Evolutionary conservation across 2,113 vertebrate species (phyloP).

Genomic region (Orientallactaga bullata): DNA sequence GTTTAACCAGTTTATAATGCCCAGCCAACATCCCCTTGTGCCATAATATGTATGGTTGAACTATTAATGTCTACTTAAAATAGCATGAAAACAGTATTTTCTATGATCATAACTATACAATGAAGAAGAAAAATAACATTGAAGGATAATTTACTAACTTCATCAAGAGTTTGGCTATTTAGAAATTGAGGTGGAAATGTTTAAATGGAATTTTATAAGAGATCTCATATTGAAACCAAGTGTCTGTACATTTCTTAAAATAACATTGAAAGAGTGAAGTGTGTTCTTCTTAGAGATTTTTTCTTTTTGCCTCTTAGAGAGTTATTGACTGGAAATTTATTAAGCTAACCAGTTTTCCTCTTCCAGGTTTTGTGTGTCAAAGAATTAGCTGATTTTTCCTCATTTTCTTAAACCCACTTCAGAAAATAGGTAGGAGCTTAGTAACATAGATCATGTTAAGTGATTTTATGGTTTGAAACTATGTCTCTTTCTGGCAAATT

Average conservation of each 20-base stretch:
- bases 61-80: constrained; percentile 63
- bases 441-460: constrained; percentile 52
- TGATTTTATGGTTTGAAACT: constrained; percentile 50
- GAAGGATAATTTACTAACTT: constrained; percentile 48
- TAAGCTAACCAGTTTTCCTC: neutral
- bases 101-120: constrained; percentile 11
- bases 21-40: constrained; percentile 71
- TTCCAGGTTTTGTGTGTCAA: constrained; percentile 14
- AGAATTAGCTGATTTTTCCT: constrained; percentile 48
- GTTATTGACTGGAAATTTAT: constrained; percentile 20
- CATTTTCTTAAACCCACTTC: neutral
- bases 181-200: constrained; percentile 64
- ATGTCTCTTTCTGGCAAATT: constrained; percentile 16
- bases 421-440: constrained; percentile 46
- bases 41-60: constrained; percentile 55
- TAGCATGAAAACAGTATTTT: constrained; percentile 22
- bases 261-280: constrained; percentile 57
- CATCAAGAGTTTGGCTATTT: constrained; percentile 49
- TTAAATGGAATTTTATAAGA: constrained; percentile 38
- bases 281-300: constrained; percentile 29
- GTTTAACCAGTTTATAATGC: constrained; percentile 75
- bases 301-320: constrained; percentile 40
- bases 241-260: constrained; percentile 45
- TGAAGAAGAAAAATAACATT: constrained; percentile 33
- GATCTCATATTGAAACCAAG: constrained; percentile 59